phyloP scores from a whole-genome alignment of 2,113 vertebrate species.

The Solea senegalensis region DNA sequence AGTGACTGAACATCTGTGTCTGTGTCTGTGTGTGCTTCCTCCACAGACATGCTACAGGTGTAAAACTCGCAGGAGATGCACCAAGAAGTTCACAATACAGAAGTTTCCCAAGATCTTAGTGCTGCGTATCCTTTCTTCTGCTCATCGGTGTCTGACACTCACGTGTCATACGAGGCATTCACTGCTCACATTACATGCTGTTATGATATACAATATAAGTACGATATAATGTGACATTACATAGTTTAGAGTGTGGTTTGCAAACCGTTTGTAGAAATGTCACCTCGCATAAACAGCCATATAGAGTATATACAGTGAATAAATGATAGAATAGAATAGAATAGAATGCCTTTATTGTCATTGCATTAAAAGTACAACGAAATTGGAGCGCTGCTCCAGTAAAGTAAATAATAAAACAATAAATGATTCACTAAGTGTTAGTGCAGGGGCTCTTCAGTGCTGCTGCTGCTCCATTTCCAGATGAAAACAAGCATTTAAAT shows the following conservation, averaged over 20 bases:
- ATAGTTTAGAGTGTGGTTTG: neutral
- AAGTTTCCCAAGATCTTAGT: constrained; percentile 98
- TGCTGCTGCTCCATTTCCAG: no score
- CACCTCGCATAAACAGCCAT: neutral
- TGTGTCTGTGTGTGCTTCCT: constrained; percentile 8
- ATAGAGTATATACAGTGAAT: neutral
- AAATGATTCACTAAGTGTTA: no score
- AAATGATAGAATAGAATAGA: no score
- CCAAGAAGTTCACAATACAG: constrained; percentile 98
- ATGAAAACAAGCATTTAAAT: no score
- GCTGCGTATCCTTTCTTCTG: constrained; percentile 91
- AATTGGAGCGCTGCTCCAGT: no score
- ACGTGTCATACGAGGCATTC: neutral
- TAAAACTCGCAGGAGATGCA: constrained; percentile 94
- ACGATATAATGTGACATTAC: no score
- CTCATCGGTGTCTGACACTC: neutral
- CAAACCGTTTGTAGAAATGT: neutral
- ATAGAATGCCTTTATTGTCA: no score
- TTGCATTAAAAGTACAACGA: no score
- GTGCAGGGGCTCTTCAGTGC: no score
- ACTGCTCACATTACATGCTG: neutral
- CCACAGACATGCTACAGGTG: constrained; percentile 93
- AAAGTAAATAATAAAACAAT: neutral
- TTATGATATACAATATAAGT: no score
- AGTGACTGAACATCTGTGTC: neutral